Conservation (phyloP, 2,888 invertebrate species). For the Lycaena phlaeas region DNA sequence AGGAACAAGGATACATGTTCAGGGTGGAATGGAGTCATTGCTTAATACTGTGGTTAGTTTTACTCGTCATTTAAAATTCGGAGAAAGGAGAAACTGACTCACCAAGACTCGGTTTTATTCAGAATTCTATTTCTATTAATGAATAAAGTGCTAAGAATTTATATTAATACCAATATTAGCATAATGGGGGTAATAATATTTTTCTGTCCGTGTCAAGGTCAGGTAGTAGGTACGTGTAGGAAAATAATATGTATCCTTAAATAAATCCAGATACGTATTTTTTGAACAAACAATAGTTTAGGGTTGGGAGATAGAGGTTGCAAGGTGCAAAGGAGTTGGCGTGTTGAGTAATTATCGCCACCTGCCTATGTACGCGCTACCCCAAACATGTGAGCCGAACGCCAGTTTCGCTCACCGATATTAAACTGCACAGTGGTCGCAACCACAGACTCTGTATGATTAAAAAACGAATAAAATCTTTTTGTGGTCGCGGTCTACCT, state of each 20-base stretch:
- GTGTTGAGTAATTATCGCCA: conserved; percentile 61
- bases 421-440: conserved; percentile 45
- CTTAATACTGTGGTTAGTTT: too few relatives aligned
- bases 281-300: conserved; percentile 13
- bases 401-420: conserved; percentile 40
- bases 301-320: conserved; percentile 25
- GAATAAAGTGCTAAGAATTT: not conserved
- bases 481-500: conserved; percentile 66
- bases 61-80: not conserved
- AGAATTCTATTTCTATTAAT: not conserved
- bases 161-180: too few relatives aligned
- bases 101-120: not conserved
- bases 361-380: conserved; percentile 52
- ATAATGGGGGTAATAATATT: too few relatives aligned
- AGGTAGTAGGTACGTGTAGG: too few relatives aligned
- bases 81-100: not conserved
- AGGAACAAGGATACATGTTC: not conserved
- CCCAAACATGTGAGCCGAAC: conserved; percentile 53
- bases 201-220: too few relatives aligned
- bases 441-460: conserved; percentile 51
- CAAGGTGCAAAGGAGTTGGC: conserved; percentile 68
- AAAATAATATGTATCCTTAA: not conserved
- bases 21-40: not conserved
- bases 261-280: conserved; percentile 10
- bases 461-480: conserved; percentile 63